Evolutionary conservation across 2,113 vertebrate species (phyloP).

Genomic region (Dryoscopus gambensis): DNA sequence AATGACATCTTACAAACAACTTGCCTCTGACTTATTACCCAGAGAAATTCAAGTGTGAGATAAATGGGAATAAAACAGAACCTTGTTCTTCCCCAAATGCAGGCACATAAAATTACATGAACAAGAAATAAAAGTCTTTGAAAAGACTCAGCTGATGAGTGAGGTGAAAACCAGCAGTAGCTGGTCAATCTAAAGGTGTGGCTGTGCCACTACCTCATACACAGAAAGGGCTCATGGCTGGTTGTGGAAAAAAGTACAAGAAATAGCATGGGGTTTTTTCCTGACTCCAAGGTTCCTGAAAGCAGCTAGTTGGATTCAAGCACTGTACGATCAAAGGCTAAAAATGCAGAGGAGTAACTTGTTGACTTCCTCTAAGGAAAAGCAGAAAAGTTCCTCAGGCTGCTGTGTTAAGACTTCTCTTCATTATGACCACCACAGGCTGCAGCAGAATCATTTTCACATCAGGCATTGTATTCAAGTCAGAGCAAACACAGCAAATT

Average conservation of each 20-base stretch:
- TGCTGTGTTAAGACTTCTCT: neutral
- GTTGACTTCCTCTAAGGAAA: neutral
- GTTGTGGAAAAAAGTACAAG: neutral
- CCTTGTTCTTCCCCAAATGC: neutral
- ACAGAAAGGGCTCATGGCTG: neutral
- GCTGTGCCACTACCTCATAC: neutral
- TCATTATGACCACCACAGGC: rapidly evolving
- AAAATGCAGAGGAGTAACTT: neutral
- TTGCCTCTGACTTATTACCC: neutral
- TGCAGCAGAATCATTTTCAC: neutral
- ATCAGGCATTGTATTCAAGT: neutral
- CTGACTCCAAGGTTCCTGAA: neutral
- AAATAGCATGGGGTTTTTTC: neutral
- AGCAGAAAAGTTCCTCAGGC: neutral
- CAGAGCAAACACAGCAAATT: neutral
- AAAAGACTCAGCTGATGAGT: neutral
- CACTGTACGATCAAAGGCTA: neutral
- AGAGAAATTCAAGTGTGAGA: neutral
- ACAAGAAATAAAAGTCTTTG: neutral
- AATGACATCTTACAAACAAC: neutral
- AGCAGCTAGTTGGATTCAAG: neutral
- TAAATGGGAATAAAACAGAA: neutral
- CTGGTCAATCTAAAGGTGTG: neutral
- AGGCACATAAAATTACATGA: neutral
- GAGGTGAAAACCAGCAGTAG: neutral